Evolutionary conservation across 2,113 vertebrate species (phyloP), one percentile per base, ranked within the genome.

Genomic region (Porphyrio hochstetteri): DNA sequence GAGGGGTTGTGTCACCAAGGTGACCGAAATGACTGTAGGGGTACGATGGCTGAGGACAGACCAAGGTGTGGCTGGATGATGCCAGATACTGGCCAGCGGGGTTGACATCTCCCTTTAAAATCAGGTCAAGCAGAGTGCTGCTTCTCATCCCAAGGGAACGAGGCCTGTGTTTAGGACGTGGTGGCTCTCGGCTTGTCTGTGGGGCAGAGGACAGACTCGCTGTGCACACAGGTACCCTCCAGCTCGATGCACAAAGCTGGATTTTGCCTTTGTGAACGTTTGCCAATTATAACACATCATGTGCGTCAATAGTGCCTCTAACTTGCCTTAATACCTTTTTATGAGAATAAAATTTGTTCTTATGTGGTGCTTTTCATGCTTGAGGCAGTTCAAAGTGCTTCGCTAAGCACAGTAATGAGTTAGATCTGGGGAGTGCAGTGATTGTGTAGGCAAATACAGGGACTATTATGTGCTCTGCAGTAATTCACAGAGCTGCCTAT

Each of bases 271-370:
- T 81, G 69, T 72, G 81, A 69, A 69, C 60, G 2, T 65, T 85
- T 69, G 65, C 76, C 71, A 69, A 50, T 89, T 78, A 60, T 33
- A 81, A 76, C 80, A 9, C 42, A 72, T n/a, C 60, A 4, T 48
- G 70, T 88, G 70, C 20, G 1, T 74, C 88, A 79, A 16, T n/a
- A 79, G 72, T 74, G 85, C 77, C 71, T 89, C 81, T 92, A 82
- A 92, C 61, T 89, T 95, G 77, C 88, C 88, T 92, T 93, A 82
- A 82, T 82, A 82, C 85, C 92, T 92, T 86, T 82, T 78, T 86
- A 75, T 70, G 81, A 92, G 88, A 86, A 65, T 74, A 86, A 95
- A 70, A 89, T 79, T 74, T 65, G 88, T 55, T 92, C 76, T 79
- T 89, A 53, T 44, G 25, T 46, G 71, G 71, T 78, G 92, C 85